These are phyloP conservation scores for Metellina segmentata DNA, from an alignment of 2,888 invertebrate species.

Conservation along the genomic window DNA sequence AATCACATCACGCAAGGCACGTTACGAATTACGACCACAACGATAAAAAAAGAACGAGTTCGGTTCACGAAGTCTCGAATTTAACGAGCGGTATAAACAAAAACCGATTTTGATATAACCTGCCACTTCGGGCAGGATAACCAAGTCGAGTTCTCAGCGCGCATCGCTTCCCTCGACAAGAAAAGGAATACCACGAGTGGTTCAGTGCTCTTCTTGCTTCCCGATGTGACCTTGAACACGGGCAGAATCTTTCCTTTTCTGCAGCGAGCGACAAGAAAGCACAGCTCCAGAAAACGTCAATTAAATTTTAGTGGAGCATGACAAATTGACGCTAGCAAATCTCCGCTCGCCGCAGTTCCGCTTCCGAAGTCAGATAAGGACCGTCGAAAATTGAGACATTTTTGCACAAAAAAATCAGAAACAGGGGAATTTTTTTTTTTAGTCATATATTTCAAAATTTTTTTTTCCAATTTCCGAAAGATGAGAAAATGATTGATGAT, in stretches of 20 bases:
- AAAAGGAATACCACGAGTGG: background rate
- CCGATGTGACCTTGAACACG: slow-evolving; percentile 39
- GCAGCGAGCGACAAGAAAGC: slow-evolving; percentile 25
- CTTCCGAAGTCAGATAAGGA: slow-evolving; percentile 5
- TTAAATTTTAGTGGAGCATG: slow-evolving; percentile 63
- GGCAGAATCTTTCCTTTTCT: background rate
- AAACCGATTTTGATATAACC: background rate
- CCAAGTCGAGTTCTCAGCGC: background rate
- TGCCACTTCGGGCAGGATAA: background rate
- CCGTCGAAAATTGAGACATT: background rate
- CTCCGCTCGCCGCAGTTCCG: slow-evolving; percentile 44
- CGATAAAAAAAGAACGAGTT: background rate
- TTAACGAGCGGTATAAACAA: background rate
- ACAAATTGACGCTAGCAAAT: slow-evolving; percentile 39
- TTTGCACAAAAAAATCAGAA: background rate
- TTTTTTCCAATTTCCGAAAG: no score
- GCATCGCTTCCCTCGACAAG: slow-evolving; percentile 21
- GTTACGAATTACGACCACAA: background rate
- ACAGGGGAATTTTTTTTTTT: no score
- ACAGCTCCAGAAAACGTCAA: slow-evolving; percentile 24
- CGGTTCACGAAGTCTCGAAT: background rate
- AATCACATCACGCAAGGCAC: background rate
- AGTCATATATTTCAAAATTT: no score
- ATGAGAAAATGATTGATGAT: no score
- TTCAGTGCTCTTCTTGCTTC: slow-evolving; percentile 22